phyloP scores from a whole-genome alignment of 2,797 vertebrate genomes.

The Hephaestus fuliginosus region DNA sequence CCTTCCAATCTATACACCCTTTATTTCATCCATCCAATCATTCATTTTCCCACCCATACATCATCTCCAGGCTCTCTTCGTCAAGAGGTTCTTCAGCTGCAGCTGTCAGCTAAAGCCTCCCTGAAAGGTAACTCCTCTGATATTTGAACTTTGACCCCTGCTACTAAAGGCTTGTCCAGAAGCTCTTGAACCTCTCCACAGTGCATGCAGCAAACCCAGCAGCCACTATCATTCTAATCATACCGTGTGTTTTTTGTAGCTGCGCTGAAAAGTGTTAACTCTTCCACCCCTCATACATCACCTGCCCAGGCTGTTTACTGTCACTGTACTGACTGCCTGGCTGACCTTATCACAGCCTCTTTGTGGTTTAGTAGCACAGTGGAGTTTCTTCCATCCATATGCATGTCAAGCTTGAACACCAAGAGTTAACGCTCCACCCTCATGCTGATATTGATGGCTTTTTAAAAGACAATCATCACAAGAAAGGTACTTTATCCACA shows the following conservation, averaged over 20 bases:
- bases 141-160: conserved; percentile 9
- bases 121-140: conserved; percentile 84
- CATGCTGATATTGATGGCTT: background rate
- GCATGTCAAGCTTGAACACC: conserved; percentile 12
- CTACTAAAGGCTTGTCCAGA: conserved; percentile 11
- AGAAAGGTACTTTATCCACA: background rate
- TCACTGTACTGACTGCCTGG: background rate
- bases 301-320: background rate
- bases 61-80: conserved; percentile 85
- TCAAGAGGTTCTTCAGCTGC: conserved; percentile 89
- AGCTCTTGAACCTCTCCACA: background rate
- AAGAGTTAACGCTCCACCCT: background rate
- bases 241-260: background rate
- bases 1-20: background rate
- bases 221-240: conserved; percentile 3
- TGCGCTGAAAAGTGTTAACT: conserved; percentile 5
- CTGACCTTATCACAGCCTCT: background rate
- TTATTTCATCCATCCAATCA: conserved; percentile 17
- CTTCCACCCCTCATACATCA: background rate
- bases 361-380: conserved; percentile 9
- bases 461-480: background rate
- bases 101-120: conserved; percentile 85
- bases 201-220: conserved; percentile 39
- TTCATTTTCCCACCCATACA: conserved; percentile 11
- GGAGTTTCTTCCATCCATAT: background rate